Conservation (phyloP, 2,113 vertebrate species). For the Anguilla japonica region DNA sequence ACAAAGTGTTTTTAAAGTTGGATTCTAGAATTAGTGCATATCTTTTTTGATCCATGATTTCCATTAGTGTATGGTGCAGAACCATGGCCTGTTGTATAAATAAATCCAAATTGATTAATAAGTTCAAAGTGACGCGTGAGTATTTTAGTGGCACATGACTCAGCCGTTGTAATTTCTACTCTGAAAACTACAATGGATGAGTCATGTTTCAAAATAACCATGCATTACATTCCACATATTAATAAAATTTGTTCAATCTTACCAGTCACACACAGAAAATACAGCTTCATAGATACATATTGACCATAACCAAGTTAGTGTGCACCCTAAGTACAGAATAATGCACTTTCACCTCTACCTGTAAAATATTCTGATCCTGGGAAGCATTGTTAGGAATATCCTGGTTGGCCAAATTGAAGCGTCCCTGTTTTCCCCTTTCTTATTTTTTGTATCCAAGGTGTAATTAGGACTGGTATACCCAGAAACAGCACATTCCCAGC, state of each 20-base stretch:
- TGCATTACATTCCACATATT: background rate
- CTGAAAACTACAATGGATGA: background rate
- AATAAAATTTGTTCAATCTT: background rate
- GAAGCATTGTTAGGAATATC: background rate
- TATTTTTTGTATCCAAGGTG: background rate
- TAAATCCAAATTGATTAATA: background rate
- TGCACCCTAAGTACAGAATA: background rate
- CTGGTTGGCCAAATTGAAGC: background rate
- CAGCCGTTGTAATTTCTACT: background rate
- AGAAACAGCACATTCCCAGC: conserved; percentile 10
- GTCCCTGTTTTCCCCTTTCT: background rate
- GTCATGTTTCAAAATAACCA: background rate
- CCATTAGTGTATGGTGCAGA: background rate
- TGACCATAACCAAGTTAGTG: background rate
- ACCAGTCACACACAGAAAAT: background rate
- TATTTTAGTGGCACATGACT: background rate
- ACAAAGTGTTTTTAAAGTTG: background rate
- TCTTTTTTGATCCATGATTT: background rate
- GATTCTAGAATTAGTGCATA: background rate
- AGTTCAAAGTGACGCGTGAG: background rate
- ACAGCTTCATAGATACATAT: background rate
- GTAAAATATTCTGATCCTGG: background rate
- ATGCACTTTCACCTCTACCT: background rate
- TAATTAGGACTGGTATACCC: background rate
- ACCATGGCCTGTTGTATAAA: background rate